These are phyloP conservation scores for Ophion costatus DNA, from an alignment of 2,888 invertebrate species.

Conservation along the genomic window DNA sequence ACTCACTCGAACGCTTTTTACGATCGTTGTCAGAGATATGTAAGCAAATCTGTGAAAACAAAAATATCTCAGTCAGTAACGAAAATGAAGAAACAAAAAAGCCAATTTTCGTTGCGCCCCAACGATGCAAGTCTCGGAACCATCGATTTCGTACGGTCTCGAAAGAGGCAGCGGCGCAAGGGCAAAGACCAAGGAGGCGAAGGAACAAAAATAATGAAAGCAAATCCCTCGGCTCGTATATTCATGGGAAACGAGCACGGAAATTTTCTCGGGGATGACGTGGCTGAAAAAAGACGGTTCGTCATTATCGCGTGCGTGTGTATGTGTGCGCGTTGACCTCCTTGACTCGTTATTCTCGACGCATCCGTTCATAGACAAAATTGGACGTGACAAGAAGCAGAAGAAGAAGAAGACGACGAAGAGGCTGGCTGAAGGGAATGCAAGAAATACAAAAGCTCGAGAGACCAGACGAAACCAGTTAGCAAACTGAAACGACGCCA, in stretches of 20 bases:
- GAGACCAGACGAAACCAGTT: slow-evolving; percentile 43
- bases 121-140: too few relatives aligned
- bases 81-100: too few relatives aligned
- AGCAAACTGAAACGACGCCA: slow-evolving; percentile 36
- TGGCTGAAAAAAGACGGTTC: slow-evolving; percentile 21
- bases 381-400: slow-evolving; percentile 58
- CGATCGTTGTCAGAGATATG: too few relatives aligned
- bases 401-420: slow-evolving; percentile 25
- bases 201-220: slow-evolving; percentile 11
- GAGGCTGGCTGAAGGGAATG: slow-evolving; percentile 39
- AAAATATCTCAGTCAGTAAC: too few relatives aligned
- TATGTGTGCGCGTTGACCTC: slow-evolving; percentile 58
- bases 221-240: too few relatives aligned
- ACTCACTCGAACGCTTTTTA: too few relatives aligned
- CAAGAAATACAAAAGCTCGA: slow-evolving; percentile 43
- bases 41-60: too few relatives aligned
- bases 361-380: slow-evolving; percentile 66
- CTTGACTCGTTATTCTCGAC: slow-evolving; percentile 55
- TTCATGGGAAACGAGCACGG: slow-evolving; percentile 18
- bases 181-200: slow-evolving; percentile 4
- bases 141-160: too few relatives aligned
- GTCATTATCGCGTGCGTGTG: slow-evolving; percentile 57
- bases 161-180: not conserved
- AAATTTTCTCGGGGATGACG: slow-evolving; percentile 41
- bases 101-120: too few relatives aligned